Base-by-base conservation (phyloP, 2,113 vertebrate species). In the Acanthochromis polyacanthus region DNA sequence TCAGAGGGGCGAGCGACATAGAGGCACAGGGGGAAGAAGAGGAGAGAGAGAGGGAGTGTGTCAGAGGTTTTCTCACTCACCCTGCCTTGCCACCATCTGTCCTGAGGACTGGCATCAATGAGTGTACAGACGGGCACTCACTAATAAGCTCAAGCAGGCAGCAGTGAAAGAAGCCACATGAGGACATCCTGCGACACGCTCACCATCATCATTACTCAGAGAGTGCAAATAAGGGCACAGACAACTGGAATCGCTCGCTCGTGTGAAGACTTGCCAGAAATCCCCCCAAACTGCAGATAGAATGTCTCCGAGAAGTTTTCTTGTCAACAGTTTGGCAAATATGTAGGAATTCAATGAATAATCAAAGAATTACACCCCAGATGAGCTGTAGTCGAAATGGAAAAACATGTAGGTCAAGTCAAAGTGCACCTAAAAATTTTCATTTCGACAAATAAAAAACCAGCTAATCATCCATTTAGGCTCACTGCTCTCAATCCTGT, bases 101-200 rank as follows among this genome's bases (percentile, higher is more conserved):
- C 90, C 82, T 32, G 67, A 74, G 85, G 78, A 80, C 84, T 93
- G 91, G 91, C 92, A 89, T 84, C 85, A 77, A 72, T 79, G 88
- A 86, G 86, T 71, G 82, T 82, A 73, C 90, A 93, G 91, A 92
- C 85, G 86, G 92, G 32, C 82, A 71, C 86, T 81, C 62, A 62
- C 90, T 93, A 93, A 93, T 90, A 85, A 88, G 92, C 88, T 91
- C 88, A 89, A 84, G 89, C 83, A 80, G 79, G 81, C 85, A 86
- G 75, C 86, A 90, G 82, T 66, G 78, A 83, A 71, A 73, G 74
- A 88, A 75, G 85, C 71, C 88, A 90, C 78, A 64, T 78, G 81
- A 92, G 92, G 90, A 91, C 86, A 91, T 52, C 73, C 74, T 75
- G 67, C n/a, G 71, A 84, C 83, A 82, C 45, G 85, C 83, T 78